Percentiles rank a stretch among this genome's conserved stretches.
Conservation (phyloP, 2,113 vertebrate genomes). For the Rissa tridactyla region DNA sequence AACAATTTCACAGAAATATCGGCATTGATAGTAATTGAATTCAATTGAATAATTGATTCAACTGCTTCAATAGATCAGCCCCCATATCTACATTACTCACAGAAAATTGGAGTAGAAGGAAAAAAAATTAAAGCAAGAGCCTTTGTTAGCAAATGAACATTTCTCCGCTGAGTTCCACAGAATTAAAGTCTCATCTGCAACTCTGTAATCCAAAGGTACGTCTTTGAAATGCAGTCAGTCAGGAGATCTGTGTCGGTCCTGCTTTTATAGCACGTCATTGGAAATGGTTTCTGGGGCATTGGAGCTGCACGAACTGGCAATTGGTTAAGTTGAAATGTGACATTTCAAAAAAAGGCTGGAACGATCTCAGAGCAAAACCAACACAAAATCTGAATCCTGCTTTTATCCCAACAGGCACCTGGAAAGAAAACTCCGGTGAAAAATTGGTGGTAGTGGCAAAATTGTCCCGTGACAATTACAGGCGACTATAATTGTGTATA, state of each 20-base stretch:
- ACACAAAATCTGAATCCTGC: not conserved
- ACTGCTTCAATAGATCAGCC: not conserved
- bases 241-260: not conserved
- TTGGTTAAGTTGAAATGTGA: not conserved
- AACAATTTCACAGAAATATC: constrained; percentile 28
- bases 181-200: constrained; percentile 4
- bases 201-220: not conserved
- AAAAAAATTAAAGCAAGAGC: not conserved
- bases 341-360: not conserved
- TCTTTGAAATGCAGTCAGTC: constrained; percentile 13
- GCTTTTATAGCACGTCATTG: not conserved
- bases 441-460: not conserved
- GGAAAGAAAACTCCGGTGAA: not conserved
- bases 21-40: not conserved
- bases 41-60: not conserved
- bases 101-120: not conserved
- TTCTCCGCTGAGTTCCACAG: not conserved
- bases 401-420: not conserved
- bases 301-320: not conserved
- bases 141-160: not conserved
- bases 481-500: not conserved
- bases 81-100: not conserved
- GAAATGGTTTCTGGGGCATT: not conserved
- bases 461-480: not conserved
- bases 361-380: not conserved